Evolutionary conservation across 2,113 vertebrate species (phyloP), one percentile per base, ranked within the genome.

Genomic region (Archocentrus centrarchus): DNA sequence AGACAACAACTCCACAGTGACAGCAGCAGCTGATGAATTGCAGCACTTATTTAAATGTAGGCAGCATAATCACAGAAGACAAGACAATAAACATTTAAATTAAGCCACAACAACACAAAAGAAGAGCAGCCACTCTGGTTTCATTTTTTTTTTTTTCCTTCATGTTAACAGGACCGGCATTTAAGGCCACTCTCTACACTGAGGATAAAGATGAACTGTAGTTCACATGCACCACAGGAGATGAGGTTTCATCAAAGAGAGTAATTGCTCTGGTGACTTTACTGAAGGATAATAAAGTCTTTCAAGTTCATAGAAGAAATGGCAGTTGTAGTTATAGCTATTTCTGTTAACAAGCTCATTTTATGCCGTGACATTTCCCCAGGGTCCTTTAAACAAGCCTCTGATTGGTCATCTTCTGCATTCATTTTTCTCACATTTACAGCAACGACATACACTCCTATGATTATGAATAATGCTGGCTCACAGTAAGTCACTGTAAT

Each of bases 271-370:
- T 15, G 35, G 66, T 57, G 79, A 58, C 68, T 61, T 62, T 77
- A 78, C 41, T 15, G 2, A 39, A 66, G 88, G 84, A 82, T 82
- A 84, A 89, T 91, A 88, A 92, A 86, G 81, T 81, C 70, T 76
- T 90, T 81, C 73, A 62, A 86, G 85, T 77, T 88, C 83, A 85
- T 59, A 73, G 37, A 73, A 50, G 80, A 82, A 59, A 17, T 35
- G 59, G 79, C 15, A 70, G 57, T 81, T 84, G 44, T 78, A 41
- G 85, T 89, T 86, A 70, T 50, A 81, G 77, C 70, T 22, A 6
- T 15, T 50, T 81, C 77, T 88, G 80, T 89, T 92, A 94, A 91
- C 92, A 88, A 92, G 91, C 90, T 80, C 85, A 89, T 92, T 94
- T 86, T 77, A 77, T 89, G 84, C 90, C 44, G 1, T 88, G 88